Evolutionary conservation across 1,140 invertebrate species (phyloP).

Genomic region (Kradibia gibbosae): DNA sequence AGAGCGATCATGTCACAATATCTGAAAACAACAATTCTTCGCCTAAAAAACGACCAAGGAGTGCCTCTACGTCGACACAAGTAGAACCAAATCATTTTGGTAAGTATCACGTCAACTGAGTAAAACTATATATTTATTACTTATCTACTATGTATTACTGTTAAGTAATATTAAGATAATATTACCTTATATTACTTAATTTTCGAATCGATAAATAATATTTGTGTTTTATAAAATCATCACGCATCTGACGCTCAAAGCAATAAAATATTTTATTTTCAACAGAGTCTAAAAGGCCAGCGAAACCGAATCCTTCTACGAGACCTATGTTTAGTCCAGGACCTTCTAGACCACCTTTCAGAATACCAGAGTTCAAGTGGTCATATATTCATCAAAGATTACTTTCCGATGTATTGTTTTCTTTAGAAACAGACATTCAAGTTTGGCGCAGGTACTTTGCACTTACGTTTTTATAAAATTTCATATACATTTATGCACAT

Average conservation of each 20-base stretch:
- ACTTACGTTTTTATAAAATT: not conserved
- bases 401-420: slow-evolving; percentile 96
- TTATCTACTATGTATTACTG: too few species aligned
- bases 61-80: slow-evolving; percentile 84
- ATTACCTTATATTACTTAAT: too few species aligned
- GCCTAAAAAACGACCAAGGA: slow-evolving; percentile 79
- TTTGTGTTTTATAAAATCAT: not conserved
- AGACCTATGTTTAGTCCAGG: slow-evolving; percentile 95
- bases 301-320: slow-evolving; percentile 74
- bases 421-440: slow-evolving; percentile 98
- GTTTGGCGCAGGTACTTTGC: slow-evolving; percentile 82
- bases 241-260: not conserved
- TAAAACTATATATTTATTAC: too few species aligned
- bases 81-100: slow-evolving; percentile 87
- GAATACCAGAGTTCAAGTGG: slow-evolving; percentile 99
- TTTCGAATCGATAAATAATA: too few species aligned
- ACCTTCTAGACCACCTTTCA: slow-evolving; percentile 95
- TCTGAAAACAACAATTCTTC: slow-evolving; percentile 66
- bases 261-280: slow-evolving; percentile 33
- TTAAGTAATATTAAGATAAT: not conserved
- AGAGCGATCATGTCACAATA: slow-evolving; percentile 66
- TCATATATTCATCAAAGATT: slow-evolving; percentile 98
- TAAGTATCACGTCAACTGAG: slow-evolving; percentile 64
- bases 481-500: not conserved
- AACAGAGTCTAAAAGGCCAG: slow-evolving; percentile 73